Evolutionary conservation across 2,797 vertebrate genomes (phyloP).

Genomic region (Spheniscus humboldti): DNA sequence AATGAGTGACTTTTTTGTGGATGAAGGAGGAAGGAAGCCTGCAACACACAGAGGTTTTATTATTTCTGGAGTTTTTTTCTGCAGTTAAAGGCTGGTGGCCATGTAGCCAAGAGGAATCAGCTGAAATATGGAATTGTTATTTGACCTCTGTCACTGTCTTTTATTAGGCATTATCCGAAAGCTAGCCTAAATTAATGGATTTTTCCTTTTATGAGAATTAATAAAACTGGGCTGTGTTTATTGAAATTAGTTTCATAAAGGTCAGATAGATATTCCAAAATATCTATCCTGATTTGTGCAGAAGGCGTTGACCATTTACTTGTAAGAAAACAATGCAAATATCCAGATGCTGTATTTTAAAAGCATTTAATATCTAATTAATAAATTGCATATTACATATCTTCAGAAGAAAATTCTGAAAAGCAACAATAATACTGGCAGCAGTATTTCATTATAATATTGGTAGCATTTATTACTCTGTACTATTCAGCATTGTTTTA

Average conservation of each 20-base stretch:
- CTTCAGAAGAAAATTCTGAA: neutral
- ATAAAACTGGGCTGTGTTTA: neutral
- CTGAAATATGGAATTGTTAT: neutral
- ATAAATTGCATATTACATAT: neutral
- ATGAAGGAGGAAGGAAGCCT: neutral
- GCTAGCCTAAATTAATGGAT: neutral
- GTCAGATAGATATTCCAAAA: neutral
- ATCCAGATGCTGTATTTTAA: neutral
- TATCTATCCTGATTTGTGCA: neutral
- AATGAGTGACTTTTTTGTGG: neutral
- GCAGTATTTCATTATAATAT: neutral
- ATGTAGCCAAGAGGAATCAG: neutral
- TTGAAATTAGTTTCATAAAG: constrained; percentile 6
- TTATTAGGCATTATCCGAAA: neutral
- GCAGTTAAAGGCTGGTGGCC: neutral
- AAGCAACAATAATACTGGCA: neutral
- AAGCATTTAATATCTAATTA: neutral
- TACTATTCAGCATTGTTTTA: neutral
- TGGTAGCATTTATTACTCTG: neutral
- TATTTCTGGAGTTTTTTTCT: neutral
- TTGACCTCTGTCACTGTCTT: neutral
- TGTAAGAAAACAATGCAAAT: neutral
- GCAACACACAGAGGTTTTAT: neutral
- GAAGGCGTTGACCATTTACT: neutral
- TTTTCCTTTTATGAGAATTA: constrained; percentile 2